Percentiles rank a stretch among this genome's conserved stretches.
Conservation (phyloP, 2,113 vertebrate genomes). For the Stomatorhinus ivindoensis region DNA sequence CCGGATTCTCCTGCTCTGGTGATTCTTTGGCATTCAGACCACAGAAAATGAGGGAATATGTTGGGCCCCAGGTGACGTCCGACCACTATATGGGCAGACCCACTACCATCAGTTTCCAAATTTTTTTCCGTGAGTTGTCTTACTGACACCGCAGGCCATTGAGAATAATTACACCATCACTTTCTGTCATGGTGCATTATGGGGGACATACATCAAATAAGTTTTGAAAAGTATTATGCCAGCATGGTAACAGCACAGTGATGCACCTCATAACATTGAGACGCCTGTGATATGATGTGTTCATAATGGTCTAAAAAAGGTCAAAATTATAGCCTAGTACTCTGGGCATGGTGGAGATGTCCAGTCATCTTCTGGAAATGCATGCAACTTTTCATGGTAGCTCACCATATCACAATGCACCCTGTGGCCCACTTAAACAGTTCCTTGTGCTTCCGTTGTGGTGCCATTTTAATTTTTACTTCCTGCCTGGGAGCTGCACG, state of each 20-base stretch:
- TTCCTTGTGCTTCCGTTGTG: background rate
- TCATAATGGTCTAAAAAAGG: background rate
- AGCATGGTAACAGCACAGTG: background rate
- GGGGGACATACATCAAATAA: background rate
- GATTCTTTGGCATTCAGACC: background rate
- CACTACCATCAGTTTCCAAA: background rate
- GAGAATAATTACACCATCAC: background rate
- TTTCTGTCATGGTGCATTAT: background rate
- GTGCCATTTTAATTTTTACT: background rate
- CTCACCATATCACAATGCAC: background rate
- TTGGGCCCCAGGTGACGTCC: background rate
- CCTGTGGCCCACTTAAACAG: background rate
- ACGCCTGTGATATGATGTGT: background rate
- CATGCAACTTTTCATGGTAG: background rate
- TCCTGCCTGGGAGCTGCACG: background rate
- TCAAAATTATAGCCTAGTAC: background rate
- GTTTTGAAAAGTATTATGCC: background rate
- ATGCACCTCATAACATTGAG: background rate
- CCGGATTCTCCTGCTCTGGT: background rate
- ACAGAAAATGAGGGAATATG: background rate
- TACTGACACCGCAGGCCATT: background rate
- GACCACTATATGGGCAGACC: background rate
- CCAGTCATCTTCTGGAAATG: background rate
- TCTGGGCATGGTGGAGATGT: background rate
- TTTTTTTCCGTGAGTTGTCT: background rate